These are phyloP conservation scores for Leistus spinibarbis DNA, from an alignment of 2,888 invertebrate species.

Conservation along the genomic window DNA sequence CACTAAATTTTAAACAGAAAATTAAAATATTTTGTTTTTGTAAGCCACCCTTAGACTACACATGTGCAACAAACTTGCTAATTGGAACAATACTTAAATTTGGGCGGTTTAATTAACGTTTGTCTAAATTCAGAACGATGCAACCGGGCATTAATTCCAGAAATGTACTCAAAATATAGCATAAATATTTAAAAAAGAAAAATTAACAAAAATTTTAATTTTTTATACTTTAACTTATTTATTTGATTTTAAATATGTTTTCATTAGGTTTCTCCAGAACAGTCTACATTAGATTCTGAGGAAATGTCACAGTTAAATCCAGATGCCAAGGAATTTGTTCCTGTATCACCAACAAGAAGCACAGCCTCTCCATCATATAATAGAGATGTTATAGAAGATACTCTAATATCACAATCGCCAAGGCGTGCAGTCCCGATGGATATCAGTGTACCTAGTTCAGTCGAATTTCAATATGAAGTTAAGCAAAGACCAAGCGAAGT, in stretches of 20 bases:
- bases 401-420: conserved; percentile 72
- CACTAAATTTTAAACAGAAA: too few relatives aligned
- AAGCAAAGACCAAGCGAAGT: conserved; percentile 68
- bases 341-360: conserved; percentile 65
- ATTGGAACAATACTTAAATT: too few relatives aligned
- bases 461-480: conserved; percentile 70
- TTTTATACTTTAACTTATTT: too few relatives aligned
- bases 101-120: too few relatives aligned
- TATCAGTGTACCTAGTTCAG: conserved; percentile 62
- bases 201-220: too few relatives aligned
- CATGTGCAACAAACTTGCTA: too few relatives aligned
- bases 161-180: too few relatives aligned
- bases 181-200: not conserved
- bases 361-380: conserved; percentile 55
- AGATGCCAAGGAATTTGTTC: conserved; percentile 84
- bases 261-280: conserved; percentile 44
- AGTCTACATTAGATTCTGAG: conserved; percentile 60
- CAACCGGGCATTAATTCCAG: too few relatives aligned
- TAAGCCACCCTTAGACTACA: too few relatives aligned
- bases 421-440: conserved; percentile 71
- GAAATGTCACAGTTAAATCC: conserved; percentile 81
- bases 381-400: conserved; percentile 48
- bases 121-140: too few relatives aligned
- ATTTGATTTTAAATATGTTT: too few relatives aligned
- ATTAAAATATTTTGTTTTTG: too few relatives aligned